These are phyloP conservation scores for Pogoniulus pusillus DNA, from an alignment of 2,797 vertebrate genomes.

Conservation along the genomic window DNA sequence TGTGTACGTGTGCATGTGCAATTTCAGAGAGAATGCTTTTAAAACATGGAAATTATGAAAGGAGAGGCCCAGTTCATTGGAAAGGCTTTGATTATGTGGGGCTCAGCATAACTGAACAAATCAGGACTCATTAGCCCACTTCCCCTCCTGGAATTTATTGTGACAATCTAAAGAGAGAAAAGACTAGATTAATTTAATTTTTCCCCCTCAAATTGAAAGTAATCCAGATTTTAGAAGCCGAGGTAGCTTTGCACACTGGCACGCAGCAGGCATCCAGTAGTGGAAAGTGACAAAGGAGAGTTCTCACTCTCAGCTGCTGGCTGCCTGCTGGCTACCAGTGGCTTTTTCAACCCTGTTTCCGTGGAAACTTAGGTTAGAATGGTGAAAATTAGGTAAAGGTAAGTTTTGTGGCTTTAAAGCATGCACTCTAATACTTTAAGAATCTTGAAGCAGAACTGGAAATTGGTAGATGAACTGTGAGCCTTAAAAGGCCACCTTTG, in stretches of 20 bases:
- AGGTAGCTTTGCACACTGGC: constrained; percentile 78
- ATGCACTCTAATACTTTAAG: constrained; percentile 66
- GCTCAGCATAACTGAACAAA: constrained; percentile 35
- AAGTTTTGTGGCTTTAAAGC: constrained; percentile 72
- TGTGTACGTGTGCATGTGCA: not conserved
- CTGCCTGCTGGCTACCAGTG: constrained; percentile 69
- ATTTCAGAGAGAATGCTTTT: not conserved
- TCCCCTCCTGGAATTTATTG: constrained; percentile 68
- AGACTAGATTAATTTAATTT: constrained; percentile 70
- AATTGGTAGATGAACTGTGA: constrained; percentile 61
- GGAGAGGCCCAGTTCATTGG: constrained; percentile 1
- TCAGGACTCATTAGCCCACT: constrained; percentile 45
- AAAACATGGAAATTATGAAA: not conserved
- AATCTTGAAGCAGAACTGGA: constrained; percentile 65
- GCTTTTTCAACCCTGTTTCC: constrained; percentile 75
- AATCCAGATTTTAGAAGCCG: constrained; percentile 63
- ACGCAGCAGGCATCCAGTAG: constrained; percentile 81
- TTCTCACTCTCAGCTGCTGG: constrained; percentile 78
- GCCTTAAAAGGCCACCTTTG: constrained; percentile 63
- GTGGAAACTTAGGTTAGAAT: constrained; percentile 76
- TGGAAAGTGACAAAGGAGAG: constrained; percentile 79
- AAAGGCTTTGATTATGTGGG: constrained; percentile 23
- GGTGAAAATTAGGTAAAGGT: constrained; percentile 77
- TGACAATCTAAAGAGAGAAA: constrained; percentile 57
- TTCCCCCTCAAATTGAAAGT: constrained; percentile 57